Evolutionary conservation across 2,113 vertebrate species (phyloP), one percentile per base, ranked within the genome.

Genomic region (Halichoeres trimaculatus): DNA sequence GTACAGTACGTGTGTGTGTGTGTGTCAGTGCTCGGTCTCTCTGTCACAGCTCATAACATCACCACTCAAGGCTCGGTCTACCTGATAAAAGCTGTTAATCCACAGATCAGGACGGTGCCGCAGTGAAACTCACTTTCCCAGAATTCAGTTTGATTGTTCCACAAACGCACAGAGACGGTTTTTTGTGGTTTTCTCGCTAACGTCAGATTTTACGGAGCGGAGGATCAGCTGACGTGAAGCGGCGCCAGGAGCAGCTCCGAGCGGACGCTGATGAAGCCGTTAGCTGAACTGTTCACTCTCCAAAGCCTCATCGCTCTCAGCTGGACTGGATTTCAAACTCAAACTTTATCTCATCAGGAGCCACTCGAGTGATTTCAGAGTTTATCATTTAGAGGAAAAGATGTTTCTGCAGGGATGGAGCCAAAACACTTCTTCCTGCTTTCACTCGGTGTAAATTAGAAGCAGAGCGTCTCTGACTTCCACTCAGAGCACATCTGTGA

Each of bases 191-290:
- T 30, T 30, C 30, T 30, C n/a, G n/a, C n/a, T n/a, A n/a, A n/a
- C n/a, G n/a, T n/a, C n/a, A n/a, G n/a, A n/a, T n/a, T n/a, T n/a
- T n/a, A n/a, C n/a, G 7, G 57, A 48, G 73, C 53, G 40, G 58
- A 65, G 50, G 74, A 59, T 58, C 48, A 54, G 67, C 71, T 62
- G 80, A 89, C 82, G 70, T 80, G 66, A 53, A 87, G 82, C 64
- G 59, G 43, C 79, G 80, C 77, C 83, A 85, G 81, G 76, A 87
- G n/a, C 68, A 34, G 13, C 9, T 19, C 62, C 71, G 76, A 83
- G 70, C 56, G 2, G 41, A 63, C 12, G 4, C 7, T n/a, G 45
- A 60, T 12, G 38, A 67, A 55, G 57, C 57, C 22, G 71, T 60
- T 66, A 51, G 60, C 7, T 17, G 66, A 70, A 40, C 36, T 81